Conservation (phyloP, 2,888 invertebrate genomes). For the Caenorhabditis becei region DNA sequence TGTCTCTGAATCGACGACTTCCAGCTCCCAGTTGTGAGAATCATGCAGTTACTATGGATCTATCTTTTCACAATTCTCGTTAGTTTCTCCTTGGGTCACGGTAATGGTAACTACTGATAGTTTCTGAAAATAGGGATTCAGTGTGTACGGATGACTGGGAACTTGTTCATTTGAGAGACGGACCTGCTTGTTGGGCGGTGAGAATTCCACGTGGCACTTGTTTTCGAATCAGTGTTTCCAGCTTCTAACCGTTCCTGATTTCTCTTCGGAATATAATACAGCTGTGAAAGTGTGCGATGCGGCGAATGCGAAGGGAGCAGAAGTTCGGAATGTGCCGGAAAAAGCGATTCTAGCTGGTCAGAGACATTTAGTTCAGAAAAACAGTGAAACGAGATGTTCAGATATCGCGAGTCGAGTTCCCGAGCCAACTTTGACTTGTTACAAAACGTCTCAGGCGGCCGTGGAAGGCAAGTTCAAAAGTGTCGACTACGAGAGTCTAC, state of each 20-base stretch:
- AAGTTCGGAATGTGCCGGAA: slow-evolving; percentile 10
- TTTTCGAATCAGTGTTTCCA: not conserved
- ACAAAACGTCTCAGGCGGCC: slow-evolving; percentile 8
- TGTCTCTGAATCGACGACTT: too few species aligned
- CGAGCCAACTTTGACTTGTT: slow-evolving; percentile 11
- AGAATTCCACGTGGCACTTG: not conserved
- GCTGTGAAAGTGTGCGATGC: slow-evolving; percentile 3
- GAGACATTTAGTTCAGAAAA: not conserved
- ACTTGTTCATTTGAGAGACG: not conserved
- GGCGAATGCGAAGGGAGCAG: not conserved
- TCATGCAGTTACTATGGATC: not conserved
- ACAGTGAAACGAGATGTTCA: not conserved
- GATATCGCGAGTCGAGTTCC: slow-evolving; percentile 12
- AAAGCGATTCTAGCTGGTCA: slow-evolving; percentile 14
- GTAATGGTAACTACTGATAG: not conserved
- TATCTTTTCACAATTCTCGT: not conserved
- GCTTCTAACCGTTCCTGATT: slow-evolving; percentile 11
- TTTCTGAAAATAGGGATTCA: not conserved
- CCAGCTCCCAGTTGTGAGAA: too few species aligned
- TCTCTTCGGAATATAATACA: not conserved
- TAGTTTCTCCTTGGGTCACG: not conserved
- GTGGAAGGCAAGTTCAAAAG: slow-evolving; percentile 17
- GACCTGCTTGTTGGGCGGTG: slow-evolving; percentile 27
- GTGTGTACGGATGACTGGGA: slow-evolving; percentile 36
- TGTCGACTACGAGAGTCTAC: slow-evolving; percentile 26